Evolutionary conservation across 2,797 vertebrate genomes (phyloP).

Genomic region (Sebastes vulpes): DNA sequence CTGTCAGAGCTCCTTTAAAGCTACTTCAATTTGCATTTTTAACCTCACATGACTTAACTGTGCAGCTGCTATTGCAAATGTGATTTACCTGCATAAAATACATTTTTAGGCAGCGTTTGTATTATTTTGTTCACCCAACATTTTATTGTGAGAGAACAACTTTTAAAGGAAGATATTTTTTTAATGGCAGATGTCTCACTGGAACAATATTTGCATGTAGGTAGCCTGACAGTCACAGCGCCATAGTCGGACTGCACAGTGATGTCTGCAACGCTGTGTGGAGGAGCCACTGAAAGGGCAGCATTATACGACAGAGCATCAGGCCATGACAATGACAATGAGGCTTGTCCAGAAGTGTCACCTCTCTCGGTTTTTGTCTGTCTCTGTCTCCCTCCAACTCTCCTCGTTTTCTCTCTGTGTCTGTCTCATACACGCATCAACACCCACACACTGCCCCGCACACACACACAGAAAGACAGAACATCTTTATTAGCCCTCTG

Average conservation of each 20-base stretch:
- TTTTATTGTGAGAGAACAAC: constrained; percentile 6
- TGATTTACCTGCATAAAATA: not conserved
- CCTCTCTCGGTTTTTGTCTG: constrained; percentile 46
- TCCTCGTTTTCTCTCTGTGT: constrained; percentile 22
- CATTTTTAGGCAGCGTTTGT: not conserved
- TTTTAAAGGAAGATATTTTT: not conserved
- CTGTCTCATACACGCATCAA: constrained; percentile 4
- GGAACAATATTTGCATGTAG: constrained; percentile 56
- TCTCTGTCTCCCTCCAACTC: constrained; percentile 32
- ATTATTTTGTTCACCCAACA: not conserved
- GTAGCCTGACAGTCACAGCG: constrained; percentile 50
- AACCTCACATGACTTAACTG: not conserved
- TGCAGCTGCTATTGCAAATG: not conserved
- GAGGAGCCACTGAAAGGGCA: constrained; percentile 50
- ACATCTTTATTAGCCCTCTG: constrained; percentile 78
- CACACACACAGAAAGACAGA: constrained; percentile 40
- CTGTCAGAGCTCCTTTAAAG: not conserved
- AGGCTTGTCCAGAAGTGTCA: constrained; percentile 72
- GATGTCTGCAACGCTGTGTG: constrained; percentile 21
- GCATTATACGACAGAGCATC: constrained; percentile 57
- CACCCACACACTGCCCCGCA: constrained; percentile 14
- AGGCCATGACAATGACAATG: constrained; percentile 72
- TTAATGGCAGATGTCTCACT: constrained; percentile 40
- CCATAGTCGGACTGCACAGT: constrained; percentile 40
- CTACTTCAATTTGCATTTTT: constrained; percentile 13